Evolutionary conservation across 2,797 vertebrate species (phyloP).

Genomic region (Takifugu ocellatus): DNA sequence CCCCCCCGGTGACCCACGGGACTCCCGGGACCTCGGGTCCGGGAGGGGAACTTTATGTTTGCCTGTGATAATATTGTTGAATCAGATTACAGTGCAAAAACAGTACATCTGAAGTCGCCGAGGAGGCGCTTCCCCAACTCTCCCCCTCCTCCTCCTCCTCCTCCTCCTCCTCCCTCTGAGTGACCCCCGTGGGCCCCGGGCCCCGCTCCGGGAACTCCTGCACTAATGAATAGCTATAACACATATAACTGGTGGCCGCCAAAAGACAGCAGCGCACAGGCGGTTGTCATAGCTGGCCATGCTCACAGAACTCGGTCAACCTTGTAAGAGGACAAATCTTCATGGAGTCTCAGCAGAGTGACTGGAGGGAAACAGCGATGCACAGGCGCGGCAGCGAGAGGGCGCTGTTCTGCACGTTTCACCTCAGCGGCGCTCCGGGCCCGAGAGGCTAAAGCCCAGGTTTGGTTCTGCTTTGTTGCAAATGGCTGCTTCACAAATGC

Average conservation of each 20-base stretch:
- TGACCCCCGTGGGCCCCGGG: constrained; percentile 45
- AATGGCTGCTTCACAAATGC: not conserved
- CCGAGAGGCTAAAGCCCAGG: not conserved
- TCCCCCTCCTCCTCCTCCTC: not conserved
- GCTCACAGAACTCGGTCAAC: constrained; percentile 49
- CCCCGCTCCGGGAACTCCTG: constrained; percentile 40
- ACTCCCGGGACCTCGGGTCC: constrained; percentile 45
- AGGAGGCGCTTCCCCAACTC: constrained; percentile 17
- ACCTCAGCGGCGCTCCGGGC: constrained; percentile 18
- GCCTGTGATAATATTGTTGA: constrained; percentile 49
- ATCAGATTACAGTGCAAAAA: constrained; percentile 55
- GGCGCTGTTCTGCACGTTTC: constrained; percentile 75
- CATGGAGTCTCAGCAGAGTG: constrained; percentile 41
- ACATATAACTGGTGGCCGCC: constrained; percentile 51
- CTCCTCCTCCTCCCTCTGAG: not conserved
- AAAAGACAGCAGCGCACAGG: constrained; percentile 56
- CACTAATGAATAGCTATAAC: constrained; percentile 62
- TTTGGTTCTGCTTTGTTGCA: not conserved
- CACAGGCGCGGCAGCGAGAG: constrained; percentile 68
- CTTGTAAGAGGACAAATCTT: constrained; percentile 55
- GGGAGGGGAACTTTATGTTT: constrained; percentile 21
- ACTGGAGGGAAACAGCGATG: not conserved
- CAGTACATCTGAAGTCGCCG: constrained; percentile 36
- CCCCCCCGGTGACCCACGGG: constrained; percentile 36
- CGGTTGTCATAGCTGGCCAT: constrained; percentile 49